Conservation (phyloP, 2,888 invertebrate genomes). For the Sylvicola cinctus region DNA sequence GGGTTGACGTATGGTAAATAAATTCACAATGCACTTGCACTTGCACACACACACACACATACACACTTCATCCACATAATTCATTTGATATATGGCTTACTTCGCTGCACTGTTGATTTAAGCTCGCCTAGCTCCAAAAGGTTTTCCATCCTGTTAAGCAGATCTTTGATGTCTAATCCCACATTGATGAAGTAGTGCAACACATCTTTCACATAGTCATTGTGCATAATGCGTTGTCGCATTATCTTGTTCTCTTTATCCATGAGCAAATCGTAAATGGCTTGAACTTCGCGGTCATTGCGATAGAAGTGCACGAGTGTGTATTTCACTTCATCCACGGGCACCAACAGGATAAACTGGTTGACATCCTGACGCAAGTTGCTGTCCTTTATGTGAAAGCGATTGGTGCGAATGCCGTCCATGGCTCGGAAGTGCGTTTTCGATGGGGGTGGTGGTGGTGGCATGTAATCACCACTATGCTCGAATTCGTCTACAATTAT, state of each 20-base stretch:
- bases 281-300: constrained; percentile 19
- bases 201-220: constrained; percentile 18
- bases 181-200: constrained; percentile 17
- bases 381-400: no score
- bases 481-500: no score
- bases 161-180: constrained; percentile 18
- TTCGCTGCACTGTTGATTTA: constrained; percentile 1
- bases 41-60: no score
- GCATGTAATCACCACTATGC: no score
- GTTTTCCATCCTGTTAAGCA: constrained; percentile 13
- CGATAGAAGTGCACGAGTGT: constrained; percentile 17
- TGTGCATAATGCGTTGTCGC: constrained; percentile 14
- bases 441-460: no score
- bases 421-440: no score
- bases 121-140: constrained; percentile 10
- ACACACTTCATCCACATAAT: no score
- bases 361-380: constrained; percentile 13
- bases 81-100: no score
- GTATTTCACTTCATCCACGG: constrained; percentile 15
- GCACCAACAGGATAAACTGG: constrained; percentile 18
- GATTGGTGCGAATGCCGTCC: no score
- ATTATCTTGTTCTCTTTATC: constrained; percentile 15
- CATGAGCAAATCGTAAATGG: constrained; percentile 16
- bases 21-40: no score
- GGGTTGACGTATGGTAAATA: no score